Conservation (phyloP, 2,113 vertebrate genomes). For the Raphicerus campestris region DNA sequence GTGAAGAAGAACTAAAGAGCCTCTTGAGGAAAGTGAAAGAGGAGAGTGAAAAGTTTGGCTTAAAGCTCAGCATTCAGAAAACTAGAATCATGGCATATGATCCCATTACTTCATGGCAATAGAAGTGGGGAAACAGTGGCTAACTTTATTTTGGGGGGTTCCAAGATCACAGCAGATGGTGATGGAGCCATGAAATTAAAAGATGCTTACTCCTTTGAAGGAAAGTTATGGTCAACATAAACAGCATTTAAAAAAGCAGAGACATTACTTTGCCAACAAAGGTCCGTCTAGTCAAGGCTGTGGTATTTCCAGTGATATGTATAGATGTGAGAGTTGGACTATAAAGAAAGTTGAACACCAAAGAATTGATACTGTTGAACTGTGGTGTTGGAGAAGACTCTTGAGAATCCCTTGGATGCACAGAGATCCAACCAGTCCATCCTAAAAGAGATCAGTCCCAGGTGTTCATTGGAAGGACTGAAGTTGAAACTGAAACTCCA, state of each 20-base stretch:
- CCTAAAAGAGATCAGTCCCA: not conserved
- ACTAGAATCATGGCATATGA: not conserved
- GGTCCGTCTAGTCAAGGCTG: fast-evolving
- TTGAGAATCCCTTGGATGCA: not conserved
- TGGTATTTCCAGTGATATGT: not conserved
- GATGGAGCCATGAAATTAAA: not conserved
- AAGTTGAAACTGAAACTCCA: not conserved
- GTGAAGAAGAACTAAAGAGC: not conserved
- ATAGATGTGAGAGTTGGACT: not conserved
- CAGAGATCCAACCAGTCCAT: not conserved
- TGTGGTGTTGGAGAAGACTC: not conserved
- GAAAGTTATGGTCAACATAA: not conserved
- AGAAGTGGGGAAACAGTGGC: not conserved
- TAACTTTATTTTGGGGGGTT: not conserved
- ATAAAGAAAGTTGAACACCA: fast-evolving
- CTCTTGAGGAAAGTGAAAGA: not conserved
- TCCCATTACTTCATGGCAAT: not conserved
- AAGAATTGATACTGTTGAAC: not conserved
- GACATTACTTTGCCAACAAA: not conserved
- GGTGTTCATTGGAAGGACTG: not conserved
- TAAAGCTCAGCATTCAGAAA: not conserved
- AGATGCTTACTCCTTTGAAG: not conserved
- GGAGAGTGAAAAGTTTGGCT: not conserved
- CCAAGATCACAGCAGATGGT: not conserved
- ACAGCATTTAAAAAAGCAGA: not conserved